Conservation (phyloP, 2,797 vertebrate genomes). For the Columba guinea region DNA sequence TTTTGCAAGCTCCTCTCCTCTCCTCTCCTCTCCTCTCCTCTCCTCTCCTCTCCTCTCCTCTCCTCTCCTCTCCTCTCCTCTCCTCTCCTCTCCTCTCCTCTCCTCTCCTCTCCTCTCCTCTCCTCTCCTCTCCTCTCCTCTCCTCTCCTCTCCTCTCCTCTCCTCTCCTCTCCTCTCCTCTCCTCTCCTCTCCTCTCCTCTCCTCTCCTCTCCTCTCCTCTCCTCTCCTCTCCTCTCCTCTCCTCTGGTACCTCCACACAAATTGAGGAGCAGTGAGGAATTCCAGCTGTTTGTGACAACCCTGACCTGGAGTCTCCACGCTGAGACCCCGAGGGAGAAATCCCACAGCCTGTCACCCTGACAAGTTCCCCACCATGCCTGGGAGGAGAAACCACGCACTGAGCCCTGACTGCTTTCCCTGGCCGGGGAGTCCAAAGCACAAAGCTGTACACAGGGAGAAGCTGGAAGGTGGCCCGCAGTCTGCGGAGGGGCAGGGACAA, state of each 20-base stretch:
- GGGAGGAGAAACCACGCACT: not conserved
- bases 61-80: too few relatives aligned
- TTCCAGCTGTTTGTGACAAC: rapidly evolving
- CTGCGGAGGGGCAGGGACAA: not conserved
- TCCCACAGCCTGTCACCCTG: too few relatives aligned
- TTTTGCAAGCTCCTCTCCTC: not conserved
- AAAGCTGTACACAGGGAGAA: not conserved
- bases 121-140: too few relatives aligned
- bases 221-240: not conserved
- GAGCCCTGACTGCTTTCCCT: not conserved
- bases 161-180: too few relatives aligned
- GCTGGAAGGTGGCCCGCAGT: not conserved
- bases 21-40: too few relatives aligned
- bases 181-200: too few relatives aligned
- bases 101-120: not conserved
- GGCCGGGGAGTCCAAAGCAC: not conserved
- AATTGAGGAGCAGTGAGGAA: not conserved
- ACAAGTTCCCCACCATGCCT: rapidly evolving
- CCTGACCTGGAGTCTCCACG: not conserved
- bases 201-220: too few relatives aligned
- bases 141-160: too few relatives aligned
- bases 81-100: too few relatives aligned
- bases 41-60: too few relatives aligned
- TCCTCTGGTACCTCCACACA: not conserved
- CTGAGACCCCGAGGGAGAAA: not conserved